phyloP scores from a whole-genome alignment of 2,113 vertebrate genomes.

The Myocastor coypus region DNA sequence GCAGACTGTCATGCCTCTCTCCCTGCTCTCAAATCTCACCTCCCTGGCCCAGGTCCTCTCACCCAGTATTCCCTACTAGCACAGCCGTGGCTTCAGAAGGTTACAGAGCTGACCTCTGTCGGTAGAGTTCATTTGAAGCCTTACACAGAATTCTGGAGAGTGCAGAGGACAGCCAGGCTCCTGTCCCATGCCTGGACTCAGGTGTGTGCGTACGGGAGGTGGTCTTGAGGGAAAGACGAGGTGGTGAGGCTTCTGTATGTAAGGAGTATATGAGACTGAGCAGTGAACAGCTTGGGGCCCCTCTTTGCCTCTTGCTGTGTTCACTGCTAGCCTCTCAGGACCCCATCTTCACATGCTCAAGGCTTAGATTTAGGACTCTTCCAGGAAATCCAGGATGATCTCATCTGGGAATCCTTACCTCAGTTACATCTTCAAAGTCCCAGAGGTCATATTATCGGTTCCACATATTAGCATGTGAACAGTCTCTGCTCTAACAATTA shows the following conservation, averaged over 20 bases:
- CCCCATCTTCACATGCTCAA: rapidly evolving
- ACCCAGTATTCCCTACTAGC: rapidly evolving
- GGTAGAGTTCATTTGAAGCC: neutral
- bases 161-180: neutral
- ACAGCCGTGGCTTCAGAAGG: neutral
- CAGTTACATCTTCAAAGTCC: neutral
- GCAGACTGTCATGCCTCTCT: neutral
- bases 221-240: neutral
- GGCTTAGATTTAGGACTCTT: neutral
- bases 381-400: neutral
- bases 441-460: neutral
- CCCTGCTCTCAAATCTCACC: neutral
- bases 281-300: neutral
- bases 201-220: no score
- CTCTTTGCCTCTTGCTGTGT: neutral
- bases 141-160: neutral
- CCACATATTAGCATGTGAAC: neutral
- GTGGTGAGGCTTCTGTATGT: neutral
- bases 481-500: rapidly evolving
- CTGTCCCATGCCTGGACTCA: neutral
- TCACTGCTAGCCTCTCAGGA: neutral
- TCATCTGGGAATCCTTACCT: neutral
- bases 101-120: neutral
- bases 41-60: neutral
- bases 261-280: neutral